Base-by-base conservation (phyloP, 2,797 vertebrate species). In the Huso huso region DNA sequence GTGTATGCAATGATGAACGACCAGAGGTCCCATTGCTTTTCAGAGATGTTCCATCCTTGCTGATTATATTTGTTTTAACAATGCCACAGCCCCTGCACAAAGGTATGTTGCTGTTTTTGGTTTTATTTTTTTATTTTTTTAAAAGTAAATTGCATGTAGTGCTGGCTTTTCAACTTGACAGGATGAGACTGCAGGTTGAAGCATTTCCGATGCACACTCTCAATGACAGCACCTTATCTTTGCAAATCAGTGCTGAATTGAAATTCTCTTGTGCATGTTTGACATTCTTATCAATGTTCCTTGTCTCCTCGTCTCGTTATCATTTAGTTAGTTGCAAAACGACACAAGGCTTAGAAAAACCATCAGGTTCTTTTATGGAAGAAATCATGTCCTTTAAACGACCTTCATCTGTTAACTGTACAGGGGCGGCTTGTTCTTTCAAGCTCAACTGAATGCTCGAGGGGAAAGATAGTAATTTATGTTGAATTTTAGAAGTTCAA, bases 31-130 rank as follows among this genome's bases (percentile, higher is more conserved):
- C 97, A 66, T 88, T 99, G 81, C 91, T 99, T 84, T 99, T 94
- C 75, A 86, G 95, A 85, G 96, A 99, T 64, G 92, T 94, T 75
- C 91, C 92, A 1, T 98, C 96, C 49, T 92, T 98, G 76, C 88
- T 99, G 77, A 94, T 99, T 67, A 94, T 98, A 77, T 98, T 99
- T 74, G 93, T 98, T 74, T 88, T 99, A 84, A 99, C 94, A 68
- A 98, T 98, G 96, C 95, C 96, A 63, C 96, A 99, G 73, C 95
- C 96, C 57, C 83, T 99, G 77, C 88, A 83, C 76, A 98, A 94
- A 97, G 96, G 97, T 98, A 90, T 66, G 62, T 74, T 58, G 15
- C 67, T 51, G 37, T 37, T 37, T 37, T 37, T 37, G 37, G 37
- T 37, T 37, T 37, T 37, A 37, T 37, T 37, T 37, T 5, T 37